These are phyloP conservation scores for Ciconia maguari DNA, from an alignment of 2,113 vertebrate species.

Conservation along the genomic window DNA sequence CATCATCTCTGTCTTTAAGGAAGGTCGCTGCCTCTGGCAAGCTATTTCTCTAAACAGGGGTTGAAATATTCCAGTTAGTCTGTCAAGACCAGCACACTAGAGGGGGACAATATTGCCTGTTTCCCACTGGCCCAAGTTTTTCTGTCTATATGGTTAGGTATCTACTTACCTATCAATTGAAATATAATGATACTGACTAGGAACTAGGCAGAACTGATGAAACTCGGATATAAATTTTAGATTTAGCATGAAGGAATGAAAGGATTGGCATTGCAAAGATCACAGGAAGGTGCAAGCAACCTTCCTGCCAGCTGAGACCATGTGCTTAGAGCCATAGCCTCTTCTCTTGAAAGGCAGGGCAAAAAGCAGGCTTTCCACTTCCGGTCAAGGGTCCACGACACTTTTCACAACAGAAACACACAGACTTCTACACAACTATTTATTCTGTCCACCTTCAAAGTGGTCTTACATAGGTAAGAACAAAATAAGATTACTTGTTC, in stretches of 20 bases:
- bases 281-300: neutral
- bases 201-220: neutral
- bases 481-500: neutral
- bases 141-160: neutral
- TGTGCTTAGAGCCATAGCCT: rapidly evolving
- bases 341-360: neutral
- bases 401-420: neutral
- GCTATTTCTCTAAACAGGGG: neutral
- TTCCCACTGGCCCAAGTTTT: neutral
- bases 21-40: neutral
- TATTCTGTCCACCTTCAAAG: neutral
- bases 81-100: neutral
- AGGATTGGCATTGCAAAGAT: neutral
- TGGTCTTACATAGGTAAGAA: neutral
- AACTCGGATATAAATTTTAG: neutral
- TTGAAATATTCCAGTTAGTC: neutral
- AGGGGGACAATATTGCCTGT: neutral
- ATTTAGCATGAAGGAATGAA: neutral
- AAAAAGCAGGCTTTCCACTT: neutral
- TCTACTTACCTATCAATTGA: neutral
- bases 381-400: neutral
- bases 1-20: neutral
- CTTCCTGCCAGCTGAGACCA: neutral
- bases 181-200: neutral
- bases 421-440: neutral